These are phyloP conservation scores for Apis cerana DNA, from an alignment of 1,140 invertebrate genomes.

Conservation along the genomic window DNA sequence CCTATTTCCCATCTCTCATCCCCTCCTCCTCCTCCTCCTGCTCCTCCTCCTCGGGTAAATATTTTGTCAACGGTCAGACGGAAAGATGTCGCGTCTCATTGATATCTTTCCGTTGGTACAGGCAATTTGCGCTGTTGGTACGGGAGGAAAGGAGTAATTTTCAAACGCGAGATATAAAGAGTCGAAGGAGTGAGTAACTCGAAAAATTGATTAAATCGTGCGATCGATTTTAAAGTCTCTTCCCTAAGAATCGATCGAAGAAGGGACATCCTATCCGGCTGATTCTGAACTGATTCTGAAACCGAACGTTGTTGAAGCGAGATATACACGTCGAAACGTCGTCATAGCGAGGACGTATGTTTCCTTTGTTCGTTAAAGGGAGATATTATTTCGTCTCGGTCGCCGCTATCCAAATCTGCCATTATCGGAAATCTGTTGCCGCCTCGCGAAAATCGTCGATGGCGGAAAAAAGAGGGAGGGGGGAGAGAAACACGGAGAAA, in stretches of 20 bases:
- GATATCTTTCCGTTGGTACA: slow-evolving; percentile 22
- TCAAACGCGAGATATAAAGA: background rate
- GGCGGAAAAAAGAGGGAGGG: background rate
- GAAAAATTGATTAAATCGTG: too few relatives aligned
- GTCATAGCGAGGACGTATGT: too few relatives aligned
- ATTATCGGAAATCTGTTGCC: slow-evolving; percentile 69
- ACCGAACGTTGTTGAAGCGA: too few relatives aligned
- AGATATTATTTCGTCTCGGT: too few relatives aligned
- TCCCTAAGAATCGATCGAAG: too few relatives aligned
- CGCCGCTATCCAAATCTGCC: slow-evolving; percentile 69
- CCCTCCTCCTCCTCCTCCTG: slow-evolving; percentile 34
- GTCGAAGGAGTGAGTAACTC: too few relatives aligned
- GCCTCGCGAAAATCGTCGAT: slow-evolving; percentile 63
- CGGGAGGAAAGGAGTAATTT: slow-evolving; percentile 16
- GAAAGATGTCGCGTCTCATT: slow-evolving; percentile 33
- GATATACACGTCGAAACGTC: too few relatives aligned
- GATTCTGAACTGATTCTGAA: too few relatives aligned
- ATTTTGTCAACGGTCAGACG: slow-evolving; percentile 58
- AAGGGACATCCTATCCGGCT: too few relatives aligned
- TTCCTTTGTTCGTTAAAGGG: too few relatives aligned
- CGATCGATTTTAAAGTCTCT: too few relatives aligned
- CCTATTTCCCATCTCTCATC: slow-evolving; percentile 44
- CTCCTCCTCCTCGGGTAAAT: slow-evolving; percentile 49
- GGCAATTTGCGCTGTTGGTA: slow-evolving; percentile 26
- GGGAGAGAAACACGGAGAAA: background rate